A percentile compares a stretch with the other conserved stretches of the same genome.
These are phyloP conservation scores for Phaedon cochleariae DNA, from an alignment of 2,888 invertebrate species.

Conservation along the genomic window DNA sequence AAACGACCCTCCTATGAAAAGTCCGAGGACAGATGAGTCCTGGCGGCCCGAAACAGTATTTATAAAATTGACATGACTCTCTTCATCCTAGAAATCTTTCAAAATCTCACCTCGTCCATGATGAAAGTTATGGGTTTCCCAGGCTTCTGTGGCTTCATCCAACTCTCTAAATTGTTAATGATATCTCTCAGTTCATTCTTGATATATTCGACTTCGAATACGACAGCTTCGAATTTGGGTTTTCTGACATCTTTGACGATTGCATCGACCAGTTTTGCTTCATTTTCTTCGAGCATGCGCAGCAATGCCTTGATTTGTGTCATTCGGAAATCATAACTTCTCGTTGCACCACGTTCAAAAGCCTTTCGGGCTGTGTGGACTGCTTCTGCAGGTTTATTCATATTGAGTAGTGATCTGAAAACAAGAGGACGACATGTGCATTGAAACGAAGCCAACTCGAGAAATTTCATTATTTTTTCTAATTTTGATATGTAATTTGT, in stretches of 20 bases:
- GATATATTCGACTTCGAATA: constrained; percentile 81
- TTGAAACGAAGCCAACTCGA: too few relatives aligned
- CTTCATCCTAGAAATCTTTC: too few relatives aligned
- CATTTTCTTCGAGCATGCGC: constrained; percentile 82
- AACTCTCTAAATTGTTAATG: constrained; percentile 77
- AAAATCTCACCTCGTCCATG: constrained; percentile 68
- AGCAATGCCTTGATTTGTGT: constrained; percentile 79
- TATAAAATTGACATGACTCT: too few relatives aligned
- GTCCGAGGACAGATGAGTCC: too few relatives aligned
- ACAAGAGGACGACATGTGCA: not conserved
- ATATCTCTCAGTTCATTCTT: constrained; percentile 78
- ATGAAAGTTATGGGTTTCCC: constrained; percentile 74
- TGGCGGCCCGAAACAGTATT: too few relatives aligned
- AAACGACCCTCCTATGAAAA: too few relatives aligned
- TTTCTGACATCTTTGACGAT: constrained; percentile 82
- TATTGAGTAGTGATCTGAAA: not conserved
- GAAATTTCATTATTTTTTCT: too few relatives aligned
- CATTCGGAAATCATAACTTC: constrained; percentile 80
- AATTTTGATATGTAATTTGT: too few relatives aligned
- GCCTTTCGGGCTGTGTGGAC: constrained; percentile 64
- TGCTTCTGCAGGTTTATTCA: not conserved
- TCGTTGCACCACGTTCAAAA: constrained; percentile 83
- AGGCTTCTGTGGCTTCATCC: constrained; percentile 79
- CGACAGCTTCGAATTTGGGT: constrained; percentile 78
- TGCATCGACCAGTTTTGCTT: constrained; percentile 75